These are phyloP conservation scores for Gouania willdenowi DNA, from an alignment of 2,797 vertebrate species.

Conservation along the genomic window DNA sequence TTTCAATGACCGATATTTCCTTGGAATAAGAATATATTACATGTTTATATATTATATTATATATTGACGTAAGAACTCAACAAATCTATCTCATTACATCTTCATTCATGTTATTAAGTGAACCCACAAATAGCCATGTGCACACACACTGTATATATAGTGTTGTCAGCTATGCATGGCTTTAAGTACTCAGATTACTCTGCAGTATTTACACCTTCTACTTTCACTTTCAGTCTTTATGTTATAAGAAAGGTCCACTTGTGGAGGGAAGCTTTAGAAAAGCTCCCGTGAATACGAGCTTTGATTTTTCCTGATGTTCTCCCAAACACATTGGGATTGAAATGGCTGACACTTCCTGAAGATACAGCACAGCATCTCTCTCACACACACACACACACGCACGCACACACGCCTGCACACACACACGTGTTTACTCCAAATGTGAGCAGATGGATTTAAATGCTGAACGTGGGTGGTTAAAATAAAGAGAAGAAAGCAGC, in stretches of 20 bases:
- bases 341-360: slow-evolving; percentile 81
- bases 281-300: slow-evolving; percentile 46
- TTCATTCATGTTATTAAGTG: slow-evolving; percentile 28
- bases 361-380: slow-evolving; percentile 55
- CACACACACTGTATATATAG: slow-evolving; percentile 35
- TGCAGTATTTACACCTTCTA: slow-evolving; percentile 49
- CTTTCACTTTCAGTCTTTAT: slow-evolving; percentile 11
- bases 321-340: slow-evolving; percentile 55
- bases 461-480: slow-evolving; percentile 31
- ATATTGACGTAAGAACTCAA: slow-evolving; percentile 23
- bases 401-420: slow-evolving; percentile 1
- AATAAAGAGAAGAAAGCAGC: slow-evolving; percentile 26
- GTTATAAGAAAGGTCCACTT: slow-evolving; percentile 36
- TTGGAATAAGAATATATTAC: slow-evolving; percentile 47
- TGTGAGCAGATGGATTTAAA: slow-evolving; percentile 21
- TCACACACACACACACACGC: not conserved
- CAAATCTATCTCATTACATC: too few relatives aligned
- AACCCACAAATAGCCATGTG: slow-evolving; percentile 27
- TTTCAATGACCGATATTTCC: slow-evolving; percentile 29
- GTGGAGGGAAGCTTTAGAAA: slow-evolving; percentile 43
- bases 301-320: slow-evolving; percentile 60
- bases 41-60: slow-evolving; percentile 52
- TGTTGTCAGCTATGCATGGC: slow-evolving; percentile 64
- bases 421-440: not conserved
- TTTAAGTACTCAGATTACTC: slow-evolving; percentile 55